Conservation (phyloP, 2,113 vertebrate genomes). For the Mus spicilegus region DNA sequence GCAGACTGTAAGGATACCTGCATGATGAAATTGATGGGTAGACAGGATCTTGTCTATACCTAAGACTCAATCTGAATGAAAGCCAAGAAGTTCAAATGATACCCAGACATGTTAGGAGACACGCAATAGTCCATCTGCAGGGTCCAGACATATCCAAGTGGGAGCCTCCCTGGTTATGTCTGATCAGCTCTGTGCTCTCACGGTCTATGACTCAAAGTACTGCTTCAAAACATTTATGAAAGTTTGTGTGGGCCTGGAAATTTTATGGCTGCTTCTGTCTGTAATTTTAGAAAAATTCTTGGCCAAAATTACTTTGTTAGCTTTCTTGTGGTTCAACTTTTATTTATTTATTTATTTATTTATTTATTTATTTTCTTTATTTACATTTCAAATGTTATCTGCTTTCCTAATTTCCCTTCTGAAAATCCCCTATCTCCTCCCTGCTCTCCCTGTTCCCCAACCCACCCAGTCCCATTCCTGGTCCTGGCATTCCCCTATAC, state of each 20-base stretch:
- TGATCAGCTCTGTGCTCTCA: background rate
- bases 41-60: slow-evolving; percentile 83
- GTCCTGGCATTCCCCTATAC: too few relatives aligned
- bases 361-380: too few relatives aligned
- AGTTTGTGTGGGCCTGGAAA: background rate
- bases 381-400: too few relatives aligned
- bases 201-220: background rate
- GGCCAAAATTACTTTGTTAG: too few relatives aligned
- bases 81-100: slow-evolving; percentile 60
- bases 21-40: slow-evolving; percentile 84
- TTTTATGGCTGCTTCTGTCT: background rate
- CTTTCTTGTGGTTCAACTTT: too few relatives aligned
- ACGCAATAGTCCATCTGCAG: background rate
- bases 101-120: slow-evolving; percentile 43
- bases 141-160: background rate
- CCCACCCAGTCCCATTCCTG: too few relatives aligned
- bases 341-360: too few relatives aligned
- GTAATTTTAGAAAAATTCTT: background rate
- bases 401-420: too few relatives aligned
- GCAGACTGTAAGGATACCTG: slow-evolving; percentile 80
- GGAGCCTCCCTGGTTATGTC: background rate
- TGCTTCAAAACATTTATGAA: background rate
- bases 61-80: slow-evolving; percentile 80
- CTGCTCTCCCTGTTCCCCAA: too few relatives aligned
- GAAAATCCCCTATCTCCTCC: too few relatives aligned